Evolutionary conservation across 2,888 invertebrate species (phyloP).

Genomic region (Dorcus hopei): DNA sequence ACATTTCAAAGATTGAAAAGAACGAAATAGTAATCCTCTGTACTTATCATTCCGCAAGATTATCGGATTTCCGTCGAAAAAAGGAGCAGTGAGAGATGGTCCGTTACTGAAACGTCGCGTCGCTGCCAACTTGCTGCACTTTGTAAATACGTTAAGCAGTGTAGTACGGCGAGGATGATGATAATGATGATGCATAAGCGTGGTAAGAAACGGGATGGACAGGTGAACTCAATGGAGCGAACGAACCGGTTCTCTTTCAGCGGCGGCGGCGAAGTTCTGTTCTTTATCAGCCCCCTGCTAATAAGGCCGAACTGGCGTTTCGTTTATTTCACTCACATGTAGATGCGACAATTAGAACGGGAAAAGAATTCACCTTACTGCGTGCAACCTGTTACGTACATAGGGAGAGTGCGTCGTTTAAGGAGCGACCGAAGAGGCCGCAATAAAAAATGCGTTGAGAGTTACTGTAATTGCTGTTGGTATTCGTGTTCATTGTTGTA

Average conservation of each 20-base stretch:
- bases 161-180: too few species aligned
- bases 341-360: neutral
- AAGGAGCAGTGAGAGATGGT: too few species aligned
- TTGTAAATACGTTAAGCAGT: neutral
- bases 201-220: conserved; percentile 1
- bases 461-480: too few species aligned
- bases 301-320: neutral
- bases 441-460: neutral
- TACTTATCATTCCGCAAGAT: too few species aligned
- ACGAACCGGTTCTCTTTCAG: neutral
- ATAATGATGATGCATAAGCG: neutral
- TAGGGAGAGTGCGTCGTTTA: neutral
- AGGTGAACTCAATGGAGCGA: neutral
- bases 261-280: neutral
- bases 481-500: too few species aligned
- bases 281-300: neutral
- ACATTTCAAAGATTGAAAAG: too few species aligned
- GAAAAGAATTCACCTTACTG: neutral
- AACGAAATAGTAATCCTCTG: too few species aligned
- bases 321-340: neutral
- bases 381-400: neutral
- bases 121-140: neutral
- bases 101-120: neutral
- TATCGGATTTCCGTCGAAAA: too few species aligned
- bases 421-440: neutral